A percentile compares a stretch with the other conserved stretches of the same genome.
Conservation (phyloP, 2,113 vertebrate species). For the Chaetops frenatus region DNA sequence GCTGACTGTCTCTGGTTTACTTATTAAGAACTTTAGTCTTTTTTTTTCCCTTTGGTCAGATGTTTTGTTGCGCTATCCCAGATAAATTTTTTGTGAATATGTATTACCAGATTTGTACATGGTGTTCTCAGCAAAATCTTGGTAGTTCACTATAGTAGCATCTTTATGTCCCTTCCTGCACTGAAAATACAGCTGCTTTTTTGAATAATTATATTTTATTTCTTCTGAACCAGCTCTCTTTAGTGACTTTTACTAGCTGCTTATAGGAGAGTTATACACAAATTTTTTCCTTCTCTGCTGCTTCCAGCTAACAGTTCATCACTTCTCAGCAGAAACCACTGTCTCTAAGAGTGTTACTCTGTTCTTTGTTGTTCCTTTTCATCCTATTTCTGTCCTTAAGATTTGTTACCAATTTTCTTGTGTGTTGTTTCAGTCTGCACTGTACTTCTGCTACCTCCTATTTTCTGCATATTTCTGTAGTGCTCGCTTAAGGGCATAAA, state of each 20-base stretch:
- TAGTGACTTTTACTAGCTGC: neutral
- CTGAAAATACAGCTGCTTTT: neutral
- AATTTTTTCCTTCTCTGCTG: neutral
- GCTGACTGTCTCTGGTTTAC: neutral
- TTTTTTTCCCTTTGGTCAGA: neutral
- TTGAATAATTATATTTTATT: neutral
- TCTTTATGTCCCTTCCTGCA: neutral
- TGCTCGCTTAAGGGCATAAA: neutral
- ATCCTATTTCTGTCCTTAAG: neutral
- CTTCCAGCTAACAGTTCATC: neutral
- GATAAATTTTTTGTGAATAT: neutral
- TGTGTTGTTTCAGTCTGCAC: neutral
- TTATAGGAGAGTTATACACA: neutral
- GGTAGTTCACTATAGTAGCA: rapidly evolving
- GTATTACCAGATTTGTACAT: neutral
- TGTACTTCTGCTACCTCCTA: neutral
- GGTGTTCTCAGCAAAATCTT: neutral
- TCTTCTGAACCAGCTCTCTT: neutral
- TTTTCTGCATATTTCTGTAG: neutral
- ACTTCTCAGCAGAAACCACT: neutral
- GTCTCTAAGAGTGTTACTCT: neutral
- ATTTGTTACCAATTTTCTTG: neutral
- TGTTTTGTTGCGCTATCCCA: neutral
- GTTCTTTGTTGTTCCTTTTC: neutral
- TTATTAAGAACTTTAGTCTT: neutral